Conservation (phyloP, 2,113 vertebrate genomes). For the Syngnathus floridae region DNA sequence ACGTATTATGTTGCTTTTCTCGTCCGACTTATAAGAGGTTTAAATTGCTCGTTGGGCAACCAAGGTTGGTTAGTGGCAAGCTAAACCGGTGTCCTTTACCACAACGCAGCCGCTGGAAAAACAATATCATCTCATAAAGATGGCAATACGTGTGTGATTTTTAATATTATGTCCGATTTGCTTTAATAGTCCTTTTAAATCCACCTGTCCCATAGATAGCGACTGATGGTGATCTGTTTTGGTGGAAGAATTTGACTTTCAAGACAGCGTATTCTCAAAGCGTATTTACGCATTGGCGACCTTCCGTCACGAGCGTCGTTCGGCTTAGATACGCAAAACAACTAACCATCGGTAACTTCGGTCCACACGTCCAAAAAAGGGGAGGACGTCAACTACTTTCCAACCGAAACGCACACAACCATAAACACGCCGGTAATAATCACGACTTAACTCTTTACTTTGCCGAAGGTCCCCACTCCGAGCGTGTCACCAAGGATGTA, state of each 20-base stretch:
- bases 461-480: conserved; percentile 95
- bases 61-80: background rate
- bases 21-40: background rate
- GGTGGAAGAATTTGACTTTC: conserved; percentile 53
- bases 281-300: conserved; percentile 19
- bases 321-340: conserved; percentile 35
- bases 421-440: conserved; percentile 6
- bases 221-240: conserved; percentile 14
- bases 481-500: conserved; percentile 95
- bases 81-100: conserved; percentile 16
- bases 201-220: conserved; percentile 34
- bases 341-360: conserved; percentile 53
- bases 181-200: conserved; percentile 4
- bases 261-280: conserved; percentile 40
- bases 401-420: conserved; percentile 6
- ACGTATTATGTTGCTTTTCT: background rate
- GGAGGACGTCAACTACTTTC: conserved; percentile 26
- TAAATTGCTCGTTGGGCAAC: background rate
- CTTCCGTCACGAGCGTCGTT: background rate
- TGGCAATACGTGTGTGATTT: background rate
- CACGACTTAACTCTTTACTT: conserved; percentile 96
- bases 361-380: conserved; percentile 15
- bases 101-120: background rate
- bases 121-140: background rate
- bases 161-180: background rate